phyloP scores from a whole-genome alignment of 2,113 vertebrate genomes.

The Merops nubicus region DNA sequence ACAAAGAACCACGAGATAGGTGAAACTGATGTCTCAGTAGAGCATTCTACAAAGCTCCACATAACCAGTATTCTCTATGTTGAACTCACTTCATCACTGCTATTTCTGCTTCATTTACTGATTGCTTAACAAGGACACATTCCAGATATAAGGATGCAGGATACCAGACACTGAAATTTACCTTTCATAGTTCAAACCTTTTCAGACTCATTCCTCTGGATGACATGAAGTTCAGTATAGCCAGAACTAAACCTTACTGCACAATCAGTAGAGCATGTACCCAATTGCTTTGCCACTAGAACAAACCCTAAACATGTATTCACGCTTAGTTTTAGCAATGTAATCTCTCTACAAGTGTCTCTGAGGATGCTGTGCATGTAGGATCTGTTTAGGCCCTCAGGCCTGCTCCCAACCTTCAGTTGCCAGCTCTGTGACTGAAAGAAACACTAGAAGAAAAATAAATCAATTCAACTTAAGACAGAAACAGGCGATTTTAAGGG shows the following conservation, averaged over 20 bases:
- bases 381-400: not conserved
- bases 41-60: not conserved
- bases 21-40: not conserved
- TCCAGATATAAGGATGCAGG: not conserved
- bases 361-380: accelerated
- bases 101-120: not conserved
- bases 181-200: not conserved
- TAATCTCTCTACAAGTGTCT: not conserved
- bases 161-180: not conserved
- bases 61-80: not conserved
- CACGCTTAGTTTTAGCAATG: not conserved
- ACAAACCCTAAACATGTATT: not conserved
- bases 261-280: not conserved
- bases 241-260: not conserved
- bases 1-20: accelerated
- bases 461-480: not conserved
- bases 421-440: not conserved
- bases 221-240: not conserved
- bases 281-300: not conserved
- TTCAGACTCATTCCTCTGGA: not conserved
- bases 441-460: not conserved
- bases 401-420: not conserved
- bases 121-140: not conserved
- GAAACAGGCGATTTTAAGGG: not conserved
- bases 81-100: not conserved